These are phyloP conservation scores for Platorchestia sp. DNA, from an alignment of 1,140 invertebrate genomes.

Conservation along the genomic window DNA sequence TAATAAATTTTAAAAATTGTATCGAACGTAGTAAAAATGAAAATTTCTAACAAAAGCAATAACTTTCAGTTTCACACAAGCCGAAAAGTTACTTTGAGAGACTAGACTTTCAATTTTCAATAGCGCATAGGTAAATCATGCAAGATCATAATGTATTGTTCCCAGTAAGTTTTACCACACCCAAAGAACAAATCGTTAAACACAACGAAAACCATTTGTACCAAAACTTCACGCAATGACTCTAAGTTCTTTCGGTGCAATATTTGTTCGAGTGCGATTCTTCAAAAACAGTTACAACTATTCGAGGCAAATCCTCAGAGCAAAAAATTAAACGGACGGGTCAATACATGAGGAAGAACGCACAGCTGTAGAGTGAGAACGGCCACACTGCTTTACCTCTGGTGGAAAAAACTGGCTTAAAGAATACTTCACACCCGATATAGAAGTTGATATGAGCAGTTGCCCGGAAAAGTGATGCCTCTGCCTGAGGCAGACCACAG, in stretches of 20 bases:
- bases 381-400: no score
- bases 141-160: background rate
- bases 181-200: background rate
- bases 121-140: background rate
- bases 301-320: background rate
- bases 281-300: background rate
- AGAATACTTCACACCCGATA: background rate
- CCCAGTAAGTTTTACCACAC: background rate
- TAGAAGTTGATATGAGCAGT: background rate
- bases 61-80: background rate
- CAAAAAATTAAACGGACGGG: background rate
- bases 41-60: background rate
- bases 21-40: background rate
- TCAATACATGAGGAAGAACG: background rate
- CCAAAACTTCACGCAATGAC: background rate
- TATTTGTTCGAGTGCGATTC: background rate
- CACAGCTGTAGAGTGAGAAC: background rate
- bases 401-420: no score
- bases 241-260: background rate
- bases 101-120: background rate
- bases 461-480: background rate
- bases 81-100: background rate
- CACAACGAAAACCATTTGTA: background rate
- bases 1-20: background rate
- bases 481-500: background rate